Evolutionary conservation across 2,888 invertebrate genomes (phyloP), one percentile per base, ranked within the genome.

Genomic region (Tenodera sinensis): DNA sequence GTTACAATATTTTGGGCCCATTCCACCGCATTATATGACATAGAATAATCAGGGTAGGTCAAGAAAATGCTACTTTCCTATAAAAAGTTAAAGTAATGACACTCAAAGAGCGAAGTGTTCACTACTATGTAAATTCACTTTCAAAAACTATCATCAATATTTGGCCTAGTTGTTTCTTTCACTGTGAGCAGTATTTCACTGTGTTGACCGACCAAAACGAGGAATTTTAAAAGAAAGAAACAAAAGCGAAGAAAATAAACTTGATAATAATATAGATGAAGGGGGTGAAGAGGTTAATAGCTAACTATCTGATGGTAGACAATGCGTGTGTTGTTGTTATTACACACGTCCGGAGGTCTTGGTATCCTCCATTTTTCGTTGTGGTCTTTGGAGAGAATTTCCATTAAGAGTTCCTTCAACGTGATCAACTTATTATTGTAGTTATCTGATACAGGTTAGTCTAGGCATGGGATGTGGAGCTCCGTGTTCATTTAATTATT

Each of bases 281-380:
- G 28, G 28, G 54, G 86, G 81, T 86, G 47, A 86, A 81, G 86
- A 86, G 86, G 86, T 86, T 86, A 86, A 86, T 81, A 86, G 86
- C 27, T 30, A 81, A 86, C 85, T 27, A 27, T 47, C n/a, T 27
- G 85, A 47, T 85, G 71, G 71, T 14, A 28, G 28, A 54, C 42
- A 85, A 84, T 84, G 84, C 20, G 34, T 84, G 28, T 20, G 84
- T 28, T 84, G 20, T 54, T 47, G 85, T 34, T 47, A 27, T 27
- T 47, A 86, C 81, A 86, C 20, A 86, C 47, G 34, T 47, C 15
- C 20, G 4, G 54, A 71, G 54, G 54, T 42, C 42, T 84, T 34
- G 42, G 1, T n/a, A 9, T 12, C 85, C 71, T 71, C 28, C 84
- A 42, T n/a, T 85, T 47, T 85, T 84, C 42, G 9, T 86, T 86